phyloP scores from a whole-genome alignment of 2,113 vertebrate genomes.

The Podilymbus podiceps region DNA sequence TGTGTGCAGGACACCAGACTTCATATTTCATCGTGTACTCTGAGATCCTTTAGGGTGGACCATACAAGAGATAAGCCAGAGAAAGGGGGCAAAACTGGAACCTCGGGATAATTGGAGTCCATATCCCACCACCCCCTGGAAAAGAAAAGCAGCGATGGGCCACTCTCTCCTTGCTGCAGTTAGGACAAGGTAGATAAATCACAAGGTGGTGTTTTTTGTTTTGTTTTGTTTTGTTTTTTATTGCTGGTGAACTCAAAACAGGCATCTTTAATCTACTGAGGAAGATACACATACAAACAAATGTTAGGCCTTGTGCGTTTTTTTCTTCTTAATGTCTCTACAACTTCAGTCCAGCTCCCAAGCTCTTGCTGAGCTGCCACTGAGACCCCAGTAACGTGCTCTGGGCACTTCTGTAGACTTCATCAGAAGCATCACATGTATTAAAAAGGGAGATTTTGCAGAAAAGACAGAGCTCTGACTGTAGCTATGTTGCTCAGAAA shows the following conservation, averaged over 20 bases:
- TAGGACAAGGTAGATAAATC: conserved; percentile 58
- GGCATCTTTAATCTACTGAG: conserved; percentile 72
- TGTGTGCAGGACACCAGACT: background rate
- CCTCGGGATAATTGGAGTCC: background rate
- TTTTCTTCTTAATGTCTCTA: conserved; percentile 27
- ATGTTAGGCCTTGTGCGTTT: conserved; percentile 63
- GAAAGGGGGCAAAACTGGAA: background rate
- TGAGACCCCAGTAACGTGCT: background rate
- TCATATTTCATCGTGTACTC: background rate
- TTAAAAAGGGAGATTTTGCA: conserved; percentile 20
- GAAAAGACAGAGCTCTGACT: conserved; percentile 38
- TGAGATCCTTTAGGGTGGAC: background rate
- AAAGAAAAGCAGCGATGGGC: background rate
- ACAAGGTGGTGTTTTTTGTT: no score
- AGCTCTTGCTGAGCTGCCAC: conserved; percentile 29
- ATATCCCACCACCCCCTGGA: background rate
- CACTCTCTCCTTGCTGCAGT: background rate
- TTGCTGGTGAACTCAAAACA: conserved; percentile 77
- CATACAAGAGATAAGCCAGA: background rate
- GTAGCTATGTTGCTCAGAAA: conserved; percentile 14
- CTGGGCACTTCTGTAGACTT: conserved; percentile 25
- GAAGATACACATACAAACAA: conserved; percentile 67
- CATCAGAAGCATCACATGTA: conserved; percentile 25
- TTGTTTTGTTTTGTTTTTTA: conserved; percentile 40
- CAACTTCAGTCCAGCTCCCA: conserved; percentile 14